Percentiles rank a stretch among this genome's conserved stretches.
phyloP scores from a whole-genome alignment of 2,113 vertebrate genomes.

The Ploceus nigricollis region DNA sequence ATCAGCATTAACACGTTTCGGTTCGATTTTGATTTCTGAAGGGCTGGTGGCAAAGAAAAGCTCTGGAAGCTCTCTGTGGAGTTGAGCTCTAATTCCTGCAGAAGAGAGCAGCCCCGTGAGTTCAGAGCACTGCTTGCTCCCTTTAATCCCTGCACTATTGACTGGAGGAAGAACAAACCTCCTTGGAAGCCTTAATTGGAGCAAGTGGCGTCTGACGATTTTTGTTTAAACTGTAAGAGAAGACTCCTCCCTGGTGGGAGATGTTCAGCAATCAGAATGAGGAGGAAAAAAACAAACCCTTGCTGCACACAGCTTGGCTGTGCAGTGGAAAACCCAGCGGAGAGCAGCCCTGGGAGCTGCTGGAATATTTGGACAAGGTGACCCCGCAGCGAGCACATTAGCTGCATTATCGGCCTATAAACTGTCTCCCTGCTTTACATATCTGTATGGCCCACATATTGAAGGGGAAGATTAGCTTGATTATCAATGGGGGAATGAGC shows the following conservation, averaged over 20 bases:
- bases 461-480: constrained; percentile 68
- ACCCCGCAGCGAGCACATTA: constrained; percentile 57
- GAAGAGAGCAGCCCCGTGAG: background rate
- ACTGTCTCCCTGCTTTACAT: constrained; percentile 50
- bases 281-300: background rate
- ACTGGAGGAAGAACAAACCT: constrained; percentile 4
- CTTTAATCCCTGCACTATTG: constrained; percentile 6
- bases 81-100: background rate
- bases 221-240: constrained; percentile 42
- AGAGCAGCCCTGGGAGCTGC: constrained; percentile 13
- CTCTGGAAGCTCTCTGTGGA: background rate
- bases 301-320: background rate
- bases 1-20: accelerated
- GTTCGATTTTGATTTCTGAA: constrained; percentile 21
- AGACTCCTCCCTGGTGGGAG: constrained; percentile 5
- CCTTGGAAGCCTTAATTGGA: constrained; percentile 46
- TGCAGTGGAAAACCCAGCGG: background rate
- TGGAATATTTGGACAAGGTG: constrained; percentile 71
- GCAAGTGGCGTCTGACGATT: background rate
- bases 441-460: constrained; percentile 29
- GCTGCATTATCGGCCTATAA: constrained; percentile 24
- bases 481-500: constrained; percentile 74
- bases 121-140: background rate
- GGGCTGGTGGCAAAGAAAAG: background rate
- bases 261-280: constrained; percentile 13